These are phyloP conservation scores for Galemys pyrenaicus DNA, from an alignment of 2,113 vertebrate genomes.

Conservation along the genomic window DNA sequence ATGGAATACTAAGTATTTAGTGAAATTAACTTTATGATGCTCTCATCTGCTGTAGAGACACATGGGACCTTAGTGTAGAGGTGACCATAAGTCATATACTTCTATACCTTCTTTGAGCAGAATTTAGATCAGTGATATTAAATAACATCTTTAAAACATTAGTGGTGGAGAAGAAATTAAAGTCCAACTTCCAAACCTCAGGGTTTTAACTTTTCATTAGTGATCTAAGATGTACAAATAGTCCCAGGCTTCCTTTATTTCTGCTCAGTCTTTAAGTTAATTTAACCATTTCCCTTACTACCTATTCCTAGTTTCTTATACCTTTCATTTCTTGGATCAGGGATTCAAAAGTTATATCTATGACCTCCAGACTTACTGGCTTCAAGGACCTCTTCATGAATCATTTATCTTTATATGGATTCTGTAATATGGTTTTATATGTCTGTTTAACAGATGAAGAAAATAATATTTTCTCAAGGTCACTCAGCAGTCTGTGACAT, in stretches of 20 bases:
- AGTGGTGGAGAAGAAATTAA: not conserved
- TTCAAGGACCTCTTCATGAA: not conserved
- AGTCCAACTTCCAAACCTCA: not conserved
- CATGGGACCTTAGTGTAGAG: not conserved
- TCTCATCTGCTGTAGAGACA: not conserved
- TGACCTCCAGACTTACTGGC: not conserved
- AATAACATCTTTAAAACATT: not conserved
- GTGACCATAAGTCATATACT: not conserved
- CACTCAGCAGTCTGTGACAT: not conserved
- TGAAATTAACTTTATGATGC: not conserved
- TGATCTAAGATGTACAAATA: not conserved
- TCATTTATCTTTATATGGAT: slow-evolving; percentile 14
- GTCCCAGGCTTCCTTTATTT: not conserved
- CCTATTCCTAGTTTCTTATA: not conserved
- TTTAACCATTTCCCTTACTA: not conserved
- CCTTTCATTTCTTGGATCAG: slow-evolving; percentile 8
- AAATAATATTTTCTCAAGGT: slow-evolving; percentile 8
- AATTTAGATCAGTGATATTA: not conserved
- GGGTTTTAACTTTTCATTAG: not conserved
- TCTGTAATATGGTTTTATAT: not conserved
- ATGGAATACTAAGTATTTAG: not conserved
- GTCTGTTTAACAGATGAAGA: not conserved
- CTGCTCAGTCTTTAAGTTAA: not conserved
- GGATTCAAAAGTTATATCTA: not conserved
- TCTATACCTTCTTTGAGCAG: not conserved